These are phyloP conservation scores for Crotalus viridis DNA, from an alignment of 2,113 vertebrate genomes.

Conservation along the genomic window DNA sequence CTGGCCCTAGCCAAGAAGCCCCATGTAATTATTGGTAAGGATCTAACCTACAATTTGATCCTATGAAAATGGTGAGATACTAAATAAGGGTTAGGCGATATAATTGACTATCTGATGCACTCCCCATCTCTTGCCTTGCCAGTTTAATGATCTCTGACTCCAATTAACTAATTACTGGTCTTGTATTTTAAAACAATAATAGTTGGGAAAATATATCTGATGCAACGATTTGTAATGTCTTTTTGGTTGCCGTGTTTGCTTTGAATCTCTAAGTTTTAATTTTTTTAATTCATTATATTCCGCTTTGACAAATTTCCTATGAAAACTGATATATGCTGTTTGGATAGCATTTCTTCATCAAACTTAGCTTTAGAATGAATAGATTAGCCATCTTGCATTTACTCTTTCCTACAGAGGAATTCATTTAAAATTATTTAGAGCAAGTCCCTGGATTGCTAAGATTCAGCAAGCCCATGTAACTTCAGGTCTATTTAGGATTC, in stretches of 20 bases:
- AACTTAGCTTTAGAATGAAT: background rate
- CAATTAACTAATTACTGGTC: background rate
- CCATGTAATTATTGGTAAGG: constrained; percentile 92
- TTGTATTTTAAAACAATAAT: background rate
- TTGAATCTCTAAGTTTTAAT: background rate
- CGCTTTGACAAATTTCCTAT: background rate
- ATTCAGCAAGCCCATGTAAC: background rate
- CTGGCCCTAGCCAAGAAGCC: constrained; percentile 95
- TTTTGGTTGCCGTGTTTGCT: background rate
- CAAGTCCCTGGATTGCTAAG: background rate
- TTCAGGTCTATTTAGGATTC: background rate
- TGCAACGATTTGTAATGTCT: background rate
- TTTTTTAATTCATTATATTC: background rate
- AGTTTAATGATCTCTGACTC: background rate
- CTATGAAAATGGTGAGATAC: background rate
- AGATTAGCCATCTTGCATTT: background rate
- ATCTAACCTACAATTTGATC: background rate
- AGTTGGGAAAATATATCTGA: background rate
- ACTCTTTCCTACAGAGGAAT: background rate
- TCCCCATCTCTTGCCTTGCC: background rate
- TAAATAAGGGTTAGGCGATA: background rate
- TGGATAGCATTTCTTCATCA: background rate
- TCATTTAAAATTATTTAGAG: background rate
- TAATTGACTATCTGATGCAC: background rate
- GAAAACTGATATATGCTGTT: background rate